Conservation (phyloP, 2,888 invertebrate genomes). For the Ormia ochracea region DNA sequence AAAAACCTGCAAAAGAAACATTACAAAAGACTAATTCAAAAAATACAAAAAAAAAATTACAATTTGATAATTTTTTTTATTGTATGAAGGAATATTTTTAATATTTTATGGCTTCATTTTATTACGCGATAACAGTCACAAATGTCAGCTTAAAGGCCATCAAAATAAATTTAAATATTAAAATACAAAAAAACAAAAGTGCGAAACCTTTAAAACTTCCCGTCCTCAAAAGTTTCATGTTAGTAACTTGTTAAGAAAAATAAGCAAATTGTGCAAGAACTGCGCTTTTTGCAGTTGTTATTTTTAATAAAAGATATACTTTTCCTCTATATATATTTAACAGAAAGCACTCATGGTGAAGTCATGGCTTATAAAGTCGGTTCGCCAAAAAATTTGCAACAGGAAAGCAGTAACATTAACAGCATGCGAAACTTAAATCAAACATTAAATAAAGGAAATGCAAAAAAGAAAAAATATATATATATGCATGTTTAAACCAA, state of each 20-base stretch:
- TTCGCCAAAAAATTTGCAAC: neutral
- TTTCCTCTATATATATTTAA: neutral
- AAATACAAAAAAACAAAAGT: neutral
- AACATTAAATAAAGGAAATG: neutral
- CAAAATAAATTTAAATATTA: neutral
- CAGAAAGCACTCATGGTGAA: neutral
- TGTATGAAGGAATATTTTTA: neutral
- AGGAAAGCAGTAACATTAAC: slow-evolving; percentile 7
- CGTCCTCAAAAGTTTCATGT: neutral
- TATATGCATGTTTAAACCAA: too few relatives aligned
- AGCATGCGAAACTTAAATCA: slow-evolving; percentile 9
- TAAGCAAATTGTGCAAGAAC: neutral
- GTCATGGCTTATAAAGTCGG: neutral
- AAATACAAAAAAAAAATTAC: neutral
- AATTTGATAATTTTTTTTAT: slow-evolving; percentile 18
- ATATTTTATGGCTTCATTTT: neutral
- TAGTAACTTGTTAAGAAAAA: neutral
- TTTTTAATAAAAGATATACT: neutral
- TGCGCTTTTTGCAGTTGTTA: neutral
- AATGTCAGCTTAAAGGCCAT: neutral
- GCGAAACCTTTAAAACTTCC: slow-evolving; percentile 26
- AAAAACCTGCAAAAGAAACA: too few relatives aligned
- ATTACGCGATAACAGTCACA: slow-evolving; percentile 9
- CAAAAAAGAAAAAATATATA: neutral
- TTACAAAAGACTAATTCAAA: neutral